Evolutionary conservation across 2,888 invertebrate species (phyloP).

Genomic region (Meiosimyza decipiens): DNA sequence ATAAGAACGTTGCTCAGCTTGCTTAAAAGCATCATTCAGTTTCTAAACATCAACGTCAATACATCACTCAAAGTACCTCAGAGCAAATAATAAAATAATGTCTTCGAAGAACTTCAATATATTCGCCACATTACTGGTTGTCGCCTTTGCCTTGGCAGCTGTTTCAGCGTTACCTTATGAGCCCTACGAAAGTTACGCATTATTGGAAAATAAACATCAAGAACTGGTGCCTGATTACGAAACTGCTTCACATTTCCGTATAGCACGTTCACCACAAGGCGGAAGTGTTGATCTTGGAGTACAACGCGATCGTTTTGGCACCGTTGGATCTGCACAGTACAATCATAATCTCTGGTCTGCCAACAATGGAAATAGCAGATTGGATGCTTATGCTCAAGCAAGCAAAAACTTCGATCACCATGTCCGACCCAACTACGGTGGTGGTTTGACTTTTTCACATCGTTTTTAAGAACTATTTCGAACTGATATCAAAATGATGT

Average conservation of each 20-base stretch:
- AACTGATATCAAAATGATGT: too few relatives aligned
- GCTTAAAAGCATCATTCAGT: too few relatives aligned
- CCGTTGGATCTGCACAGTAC: slow-evolving; percentile 48
- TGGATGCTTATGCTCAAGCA: slow-evolving; percentile 55
- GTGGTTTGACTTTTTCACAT: slow-evolving; percentile 38
- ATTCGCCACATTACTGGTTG: too few relatives aligned
- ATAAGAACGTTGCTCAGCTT: too few relatives aligned
- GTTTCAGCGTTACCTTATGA: too few relatives aligned
- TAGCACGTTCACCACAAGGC: slow-evolving; percentile 45
- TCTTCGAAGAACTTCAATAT: too few relatives aligned
- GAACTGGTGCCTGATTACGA: slow-evolving; percentile 64
- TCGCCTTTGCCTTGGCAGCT: too few relatives aligned
- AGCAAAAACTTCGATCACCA: slow-evolving; percentile 47
- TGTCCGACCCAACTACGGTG: slow-evolving; percentile 49
- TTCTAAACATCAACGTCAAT: too few relatives aligned
- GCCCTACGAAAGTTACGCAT: slow-evolving; percentile 44
- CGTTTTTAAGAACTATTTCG: not conserved
- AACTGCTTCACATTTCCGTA: slow-evolving; percentile 31
- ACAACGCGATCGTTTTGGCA: slow-evolving; percentile 47
- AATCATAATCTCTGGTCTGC: slow-evolving; percentile 53
- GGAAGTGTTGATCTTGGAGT: slow-evolving; percentile 44
- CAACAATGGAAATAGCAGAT: slow-evolving; percentile 49
- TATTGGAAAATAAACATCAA: slow-evolving; percentile 73
- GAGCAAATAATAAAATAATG: too few relatives aligned
- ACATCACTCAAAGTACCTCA: too few relatives aligned